Conservation (phyloP, 2,797 vertebrate genomes). For the Kryptopterus vitreolus region DNA sequence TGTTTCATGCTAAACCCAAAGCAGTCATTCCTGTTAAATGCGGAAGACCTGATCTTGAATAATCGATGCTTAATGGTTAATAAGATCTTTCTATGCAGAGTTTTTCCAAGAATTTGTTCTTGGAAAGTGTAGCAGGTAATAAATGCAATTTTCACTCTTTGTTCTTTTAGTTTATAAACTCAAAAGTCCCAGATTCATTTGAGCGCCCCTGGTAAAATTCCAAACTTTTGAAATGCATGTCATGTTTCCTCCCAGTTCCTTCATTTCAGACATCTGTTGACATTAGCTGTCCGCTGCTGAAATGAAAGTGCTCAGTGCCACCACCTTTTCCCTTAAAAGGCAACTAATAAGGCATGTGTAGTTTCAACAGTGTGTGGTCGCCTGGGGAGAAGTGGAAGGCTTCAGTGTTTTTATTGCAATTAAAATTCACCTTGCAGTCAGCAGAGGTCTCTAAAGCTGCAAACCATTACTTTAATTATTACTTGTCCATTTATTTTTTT, state of each 20-base stretch:
- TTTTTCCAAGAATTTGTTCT: no score
- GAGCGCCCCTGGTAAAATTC: not conserved
- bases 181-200: no score
- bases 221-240: not conserved
- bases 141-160: no score
- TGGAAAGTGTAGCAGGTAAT: no score
- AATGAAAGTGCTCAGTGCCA: not conserved
- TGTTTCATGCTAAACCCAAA: no score
- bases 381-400: not conserved
- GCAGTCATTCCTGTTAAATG: no score
- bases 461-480: slow-evolving; percentile 18
- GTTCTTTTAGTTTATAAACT: no score
- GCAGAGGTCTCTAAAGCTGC: not conserved
- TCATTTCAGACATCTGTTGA: not conserved
- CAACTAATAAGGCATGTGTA: slow-evolving; percentile 8
- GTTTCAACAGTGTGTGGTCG: slow-evolving; percentile 9
- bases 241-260: not conserved
- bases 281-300: not conserved
- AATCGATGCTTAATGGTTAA: no score
- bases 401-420: slow-evolving; percentile 9
- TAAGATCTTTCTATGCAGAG: no score
- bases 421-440: not conserved
- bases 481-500: slow-evolving; percentile 1
- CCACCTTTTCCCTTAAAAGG: slow-evolving; percentile 6
- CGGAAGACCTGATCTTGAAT: no score